Base-by-base conservation (phyloP, 2,888 invertebrate genomes). In the Dicycla oo region DNA sequence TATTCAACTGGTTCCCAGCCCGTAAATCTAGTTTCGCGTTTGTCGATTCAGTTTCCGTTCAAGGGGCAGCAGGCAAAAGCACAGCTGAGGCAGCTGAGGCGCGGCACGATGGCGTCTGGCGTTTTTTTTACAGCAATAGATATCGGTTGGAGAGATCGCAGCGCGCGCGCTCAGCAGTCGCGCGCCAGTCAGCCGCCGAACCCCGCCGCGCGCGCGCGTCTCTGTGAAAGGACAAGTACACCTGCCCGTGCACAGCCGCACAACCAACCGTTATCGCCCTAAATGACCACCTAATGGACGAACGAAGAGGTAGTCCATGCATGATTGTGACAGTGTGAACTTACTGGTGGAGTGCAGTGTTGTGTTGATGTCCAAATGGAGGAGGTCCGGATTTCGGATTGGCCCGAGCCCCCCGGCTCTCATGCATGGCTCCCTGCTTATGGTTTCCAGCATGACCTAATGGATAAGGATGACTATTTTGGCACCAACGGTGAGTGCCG, bases 341-440 rank as follows among this genome's bases (percentile, higher is more conserved):
- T 80, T 78, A 87, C 87, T 90, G 88, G 94, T 94, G 94, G 93
- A 95, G 94, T 95, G 95, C 93, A 94, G 95, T 94, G 95, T 93
- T 92, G 94, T 94, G 94, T 94, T 92, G 85, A 94, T 95, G 95
- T 90, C 88, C 88, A 90, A 87, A 96, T 97, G 96, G 97, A 97
- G 92, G 97, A 97, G 92, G 96, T 97, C 90, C 97, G 97, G 88
- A 97, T 97, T 86, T 97, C 97, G 93, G 97, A 97, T 90, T 97
- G 97, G 97, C 97, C 97, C 69, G 97, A 97, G 89, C 97, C 97
- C 85, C 97, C 97, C 88, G 97, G 97, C 87, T 97, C 97, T 90
- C 97, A 97, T 96, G 97, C 97, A 89, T 98, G 98, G 98, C 96
- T 97, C 93, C 98, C 98, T 86, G 98, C 98, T 87, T 98, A 98